phyloP scores from a whole-genome alignment of 2,888 invertebrate genomes.

The Ctenicera cuprea region DNA sequence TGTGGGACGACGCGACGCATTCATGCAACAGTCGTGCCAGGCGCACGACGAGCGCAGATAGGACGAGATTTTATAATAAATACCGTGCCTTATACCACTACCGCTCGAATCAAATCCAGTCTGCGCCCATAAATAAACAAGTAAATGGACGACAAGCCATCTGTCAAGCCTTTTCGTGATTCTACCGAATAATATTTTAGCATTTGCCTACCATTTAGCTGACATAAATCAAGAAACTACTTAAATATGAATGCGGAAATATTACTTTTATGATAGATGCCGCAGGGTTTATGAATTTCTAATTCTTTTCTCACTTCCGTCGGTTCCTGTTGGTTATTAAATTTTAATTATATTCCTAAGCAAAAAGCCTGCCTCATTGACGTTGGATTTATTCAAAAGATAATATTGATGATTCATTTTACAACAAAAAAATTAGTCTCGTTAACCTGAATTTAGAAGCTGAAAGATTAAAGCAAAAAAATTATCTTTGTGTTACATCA shows the following conservation, averaged over 20 bases:
- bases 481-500: background rate
- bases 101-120: conserved; percentile 51
- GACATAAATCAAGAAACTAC: conserved; percentile 59
- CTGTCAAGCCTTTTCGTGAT: conserved; percentile 60
- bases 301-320: conserved; percentile 20
- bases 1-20: conserved; percentile 46
- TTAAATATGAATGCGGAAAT: conserved; percentile 59
- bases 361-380: conserved; percentile 2
- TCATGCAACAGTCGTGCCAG: conserved; percentile 53
- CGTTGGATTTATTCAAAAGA: conserved; percentile 7
- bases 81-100: conserved; percentile 50
- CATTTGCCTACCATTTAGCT: conserved; percentile 58
- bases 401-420: conserved; percentile 18
- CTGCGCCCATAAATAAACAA: conserved; percentile 58
- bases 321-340: conserved; percentile 16
- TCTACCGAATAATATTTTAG: conserved; percentile 58
- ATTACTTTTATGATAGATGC: conserved; percentile 55
- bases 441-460: conserved; percentile 4
- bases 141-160: conserved; percentile 60
- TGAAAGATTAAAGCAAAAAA: background rate
- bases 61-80: conserved; percentile 49
- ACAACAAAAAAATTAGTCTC: conserved; percentile 12
- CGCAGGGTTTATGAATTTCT: conserved; percentile 17
- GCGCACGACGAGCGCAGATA: conserved; percentile 46
- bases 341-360: conserved; percentile 12